Evolutionary conservation across 2,113 vertebrate genomes (phyloP).

Genomic region (Nerophis lumbriciformis): DNA sequence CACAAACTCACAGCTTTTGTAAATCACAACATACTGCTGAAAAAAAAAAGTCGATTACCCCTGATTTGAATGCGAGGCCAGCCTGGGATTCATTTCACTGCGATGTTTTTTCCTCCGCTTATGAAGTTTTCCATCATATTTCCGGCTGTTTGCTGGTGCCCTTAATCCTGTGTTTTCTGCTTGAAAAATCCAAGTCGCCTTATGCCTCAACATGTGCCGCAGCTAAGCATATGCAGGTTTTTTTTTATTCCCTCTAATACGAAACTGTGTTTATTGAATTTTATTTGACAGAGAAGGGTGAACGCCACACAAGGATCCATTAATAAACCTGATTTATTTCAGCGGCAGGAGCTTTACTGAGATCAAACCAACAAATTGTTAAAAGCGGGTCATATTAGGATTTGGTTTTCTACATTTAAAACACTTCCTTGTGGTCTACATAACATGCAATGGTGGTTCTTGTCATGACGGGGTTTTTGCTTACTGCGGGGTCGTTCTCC

Average conservation of each 20-base stretch:
- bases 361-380: conserved; percentile 43
- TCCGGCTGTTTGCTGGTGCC: conserved; percentile 48
- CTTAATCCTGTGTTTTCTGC: conserved; percentile 34
- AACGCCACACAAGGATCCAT: conserved; percentile 37
- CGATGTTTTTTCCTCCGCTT: conserved; percentile 34
- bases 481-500: no score
- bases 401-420: conserved; percentile 8
- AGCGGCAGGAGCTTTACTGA: conserved; percentile 26
- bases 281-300: conserved; percentile 17
- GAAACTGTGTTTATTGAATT: conserved; percentile 41
- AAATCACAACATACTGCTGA: conserved; percentile 38
- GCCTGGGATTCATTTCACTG: conserved; percentile 58
- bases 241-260: conserved; percentile 25
- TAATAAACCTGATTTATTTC: conserved; percentile 44
- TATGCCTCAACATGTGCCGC: conserved; percentile 18
- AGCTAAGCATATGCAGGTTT: conserved; percentile 43
- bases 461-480: no score
- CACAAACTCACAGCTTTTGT: conserved; percentile 30
- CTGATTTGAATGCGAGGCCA: conserved; percentile 25
- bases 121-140: conserved; percentile 49
- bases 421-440: no score
- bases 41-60: conserved; percentile 11
- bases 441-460: no score
- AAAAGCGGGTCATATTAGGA: conserved; percentile 44
- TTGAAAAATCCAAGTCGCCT: conserved; percentile 33